Conservation (phyloP, 2,888 invertebrate genomes). For the Punctoribates punctum region DNA sequence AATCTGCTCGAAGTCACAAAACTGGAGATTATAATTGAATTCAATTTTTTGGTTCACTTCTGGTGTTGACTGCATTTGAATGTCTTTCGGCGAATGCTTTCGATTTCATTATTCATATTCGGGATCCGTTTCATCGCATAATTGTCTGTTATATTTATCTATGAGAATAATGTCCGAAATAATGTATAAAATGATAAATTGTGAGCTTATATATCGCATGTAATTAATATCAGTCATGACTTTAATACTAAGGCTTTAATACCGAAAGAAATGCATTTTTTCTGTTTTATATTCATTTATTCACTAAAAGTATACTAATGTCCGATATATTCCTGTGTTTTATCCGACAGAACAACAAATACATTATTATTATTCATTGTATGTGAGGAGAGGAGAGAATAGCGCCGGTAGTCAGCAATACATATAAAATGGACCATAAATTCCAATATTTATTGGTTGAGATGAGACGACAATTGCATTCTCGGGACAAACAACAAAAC, state of each 20-base stretch:
- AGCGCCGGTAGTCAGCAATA: too few relatives aligned
- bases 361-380: not conserved
- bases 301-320: not conserved
- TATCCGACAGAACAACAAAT: not conserved
- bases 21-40: too few relatives aligned
- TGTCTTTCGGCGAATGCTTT: too few relatives aligned
- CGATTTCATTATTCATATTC: not conserved
- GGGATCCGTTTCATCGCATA: not conserved
- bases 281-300: not conserved
- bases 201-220: not conserved
- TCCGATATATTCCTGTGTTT: not conserved
- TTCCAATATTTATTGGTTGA: not conserved
- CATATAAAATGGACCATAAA: not conserved
- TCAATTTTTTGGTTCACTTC: too few relatives aligned
- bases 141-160: not conserved
- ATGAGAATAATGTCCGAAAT: not conserved
- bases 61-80: too few relatives aligned
- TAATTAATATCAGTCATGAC: slow-evolving; percentile 25
- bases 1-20: too few relatives aligned
- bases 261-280: not conserved
- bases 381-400: too few relatives aligned
- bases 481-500: too few relatives aligned
- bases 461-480: not conserved
- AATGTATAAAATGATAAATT: slow-evolving; percentile 14
- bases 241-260: slow-evolving; percentile 14